Evolutionary conservation across 2,113 vertebrate species (phyloP).

Genomic region (Phrynocephalus versicolor): DNA sequence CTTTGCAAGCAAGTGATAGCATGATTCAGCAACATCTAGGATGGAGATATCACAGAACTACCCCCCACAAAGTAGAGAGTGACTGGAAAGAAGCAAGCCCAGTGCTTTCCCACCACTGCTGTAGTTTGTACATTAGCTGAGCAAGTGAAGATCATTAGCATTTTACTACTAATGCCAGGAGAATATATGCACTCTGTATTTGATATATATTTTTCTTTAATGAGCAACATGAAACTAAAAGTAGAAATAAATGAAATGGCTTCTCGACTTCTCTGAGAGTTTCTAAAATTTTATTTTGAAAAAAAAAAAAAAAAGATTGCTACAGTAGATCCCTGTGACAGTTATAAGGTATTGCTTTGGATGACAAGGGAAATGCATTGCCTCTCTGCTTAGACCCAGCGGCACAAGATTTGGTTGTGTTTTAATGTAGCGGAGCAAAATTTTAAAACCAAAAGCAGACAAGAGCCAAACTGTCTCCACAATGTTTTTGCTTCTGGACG

Average conservation of each 20-base stretch:
- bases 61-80: not conserved
- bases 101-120: not conserved
- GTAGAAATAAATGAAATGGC: not conserved
- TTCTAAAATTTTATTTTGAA: slow-evolving; percentile 32
- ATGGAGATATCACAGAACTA: not conserved
- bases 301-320: slow-evolving; percentile 11
- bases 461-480: slow-evolving; percentile 56
- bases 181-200: too few species aligned
- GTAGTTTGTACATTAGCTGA: not conserved
- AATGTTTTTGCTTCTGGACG: slow-evolving; percentile 48
- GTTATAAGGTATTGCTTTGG: slow-evolving; percentile 63
- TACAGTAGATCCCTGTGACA: slow-evolving; percentile 52
- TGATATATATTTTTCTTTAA: slow-evolving; percentile 40
- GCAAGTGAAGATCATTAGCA: not conserved
- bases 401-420: slow-evolving; percentile 10
- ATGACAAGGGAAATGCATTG: slow-evolving; percentile 60
- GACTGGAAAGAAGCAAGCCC: slow-evolving; percentile 8
- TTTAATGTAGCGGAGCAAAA: slow-evolving; percentile 46
- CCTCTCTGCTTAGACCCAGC: slow-evolving; percentile 31
- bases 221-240: slow-evolving; percentile 15
- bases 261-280: not conserved
- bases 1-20: too few species aligned
- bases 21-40: too few species aligned
- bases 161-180: not conserved
- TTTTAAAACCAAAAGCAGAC: slow-evolving; percentile 39